These are phyloP conservation scores for Lepisosteus osseus DNA, from an alignment of 2,113 vertebrate genomes.

Conservation along the genomic window DNA sequence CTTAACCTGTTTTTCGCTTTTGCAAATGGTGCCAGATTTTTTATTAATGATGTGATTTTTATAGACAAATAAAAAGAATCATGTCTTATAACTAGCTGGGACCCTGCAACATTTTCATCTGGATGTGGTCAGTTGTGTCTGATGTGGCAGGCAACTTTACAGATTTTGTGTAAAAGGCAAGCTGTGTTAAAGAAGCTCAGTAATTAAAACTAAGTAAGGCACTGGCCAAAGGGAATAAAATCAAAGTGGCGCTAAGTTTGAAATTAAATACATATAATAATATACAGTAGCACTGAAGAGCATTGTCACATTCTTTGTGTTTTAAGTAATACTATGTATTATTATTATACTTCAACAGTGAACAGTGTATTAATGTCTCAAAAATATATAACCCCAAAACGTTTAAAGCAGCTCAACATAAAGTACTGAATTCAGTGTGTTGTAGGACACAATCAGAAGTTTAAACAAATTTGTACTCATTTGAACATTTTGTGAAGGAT, in stretches of 20 bases:
- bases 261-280: neutral
- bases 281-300: neutral
- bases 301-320: neutral
- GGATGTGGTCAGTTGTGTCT: conserved; percentile 8
- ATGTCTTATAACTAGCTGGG: neutral
- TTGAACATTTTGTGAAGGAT: too few species aligned
- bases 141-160: neutral
- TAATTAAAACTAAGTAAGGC: conserved; percentile 25
- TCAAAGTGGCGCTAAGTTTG: neutral
- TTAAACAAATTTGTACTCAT: too few species aligned
- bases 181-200: conserved; percentile 3
- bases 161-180: conserved; percentile 18
- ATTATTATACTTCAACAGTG: too few species aligned
- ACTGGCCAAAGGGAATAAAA: neutral
- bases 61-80: neutral
- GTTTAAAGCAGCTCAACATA: too few species aligned
- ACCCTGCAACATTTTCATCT: conserved; percentile 1
- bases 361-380: too few species aligned
- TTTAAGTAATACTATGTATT: too few species aligned
- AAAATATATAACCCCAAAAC: too few species aligned
- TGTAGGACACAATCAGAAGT: too few species aligned
- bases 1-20: too few species aligned
- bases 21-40: neutral
- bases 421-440: too few species aligned
- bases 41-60: neutral